These are phyloP conservation scores for Pyrocoelia pectoralis DNA, from an alignment of 2,888 invertebrate genomes.

Conservation along the genomic window DNA sequence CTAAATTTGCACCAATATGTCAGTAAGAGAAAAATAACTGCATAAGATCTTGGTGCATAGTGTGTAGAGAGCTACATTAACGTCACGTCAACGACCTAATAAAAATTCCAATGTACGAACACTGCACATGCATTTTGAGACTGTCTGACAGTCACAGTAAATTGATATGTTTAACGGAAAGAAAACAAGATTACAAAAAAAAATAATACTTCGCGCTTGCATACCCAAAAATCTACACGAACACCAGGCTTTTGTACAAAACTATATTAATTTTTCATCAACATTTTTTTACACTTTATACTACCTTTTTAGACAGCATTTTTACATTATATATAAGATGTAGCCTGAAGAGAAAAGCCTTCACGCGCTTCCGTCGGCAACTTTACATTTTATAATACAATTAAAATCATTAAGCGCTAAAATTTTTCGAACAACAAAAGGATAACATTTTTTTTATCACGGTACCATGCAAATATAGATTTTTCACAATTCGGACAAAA, in stretches of 20 bases:
- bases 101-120: conserved; percentile 32
- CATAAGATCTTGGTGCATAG: conserved; percentile 35
- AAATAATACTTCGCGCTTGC: conserved; percentile 42
- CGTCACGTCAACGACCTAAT: conserved; percentile 25
- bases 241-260: conserved; percentile 39
- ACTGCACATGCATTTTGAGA: conserved; percentile 37
- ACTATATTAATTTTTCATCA: conserved; percentile 33
- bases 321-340: conserved; percentile 26
- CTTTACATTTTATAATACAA: conserved; percentile 20
- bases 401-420: conserved; percentile 23
- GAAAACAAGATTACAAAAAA: conserved; percentile 7
- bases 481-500: background rate
- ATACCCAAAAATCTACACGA: conserved; percentile 44
- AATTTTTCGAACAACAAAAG: conserved; percentile 9
- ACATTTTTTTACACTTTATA: conserved; percentile 33
- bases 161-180: conserved; percentile 49
- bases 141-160: conserved; percentile 47
- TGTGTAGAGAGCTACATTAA: conserved; percentile 52
- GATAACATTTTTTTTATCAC: conserved; percentile 7
- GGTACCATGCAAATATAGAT: conserved; percentile 1
- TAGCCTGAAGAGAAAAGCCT: conserved; percentile 30
- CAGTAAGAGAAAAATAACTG: conserved; percentile 39
- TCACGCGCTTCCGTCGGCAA: conserved; percentile 22
- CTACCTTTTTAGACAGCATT: conserved; percentile 30
- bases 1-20: conserved; percentile 47